Evolutionary conservation across 1,140 invertebrate species (phyloP).

Genomic region (Oryzaephilus surinamensis): DNA sequence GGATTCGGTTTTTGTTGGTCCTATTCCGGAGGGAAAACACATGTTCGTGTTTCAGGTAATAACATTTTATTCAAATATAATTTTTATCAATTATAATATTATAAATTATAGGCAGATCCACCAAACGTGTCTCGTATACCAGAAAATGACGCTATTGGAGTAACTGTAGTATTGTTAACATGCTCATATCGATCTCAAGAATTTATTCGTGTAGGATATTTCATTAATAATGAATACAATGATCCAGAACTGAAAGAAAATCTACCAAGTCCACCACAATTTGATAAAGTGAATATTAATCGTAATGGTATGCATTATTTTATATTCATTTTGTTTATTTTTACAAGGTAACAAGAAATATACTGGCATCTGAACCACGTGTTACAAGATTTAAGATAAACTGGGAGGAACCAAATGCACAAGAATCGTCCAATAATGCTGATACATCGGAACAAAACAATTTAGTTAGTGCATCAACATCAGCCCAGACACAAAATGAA

Average conservation of each 20-base stretch:
- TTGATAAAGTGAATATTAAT: conserved; percentile 81
- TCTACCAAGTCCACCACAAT: conserved; percentile 81
- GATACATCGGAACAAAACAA: conserved; percentile 6
- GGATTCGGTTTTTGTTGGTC: conserved; percentile 95
- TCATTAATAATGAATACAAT: conserved; percentile 96
- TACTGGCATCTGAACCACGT: conserved; percentile 84
- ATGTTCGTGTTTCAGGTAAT: conserved; percentile 97
- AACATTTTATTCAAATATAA: conserved; percentile 6
- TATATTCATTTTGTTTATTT: too few relatives aligned
- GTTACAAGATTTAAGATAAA: conserved; percentile 97
- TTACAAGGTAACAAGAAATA: conserved; percentile 76
- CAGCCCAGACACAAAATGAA: conserved; percentile 14
- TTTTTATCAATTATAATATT: conserved; percentile 18
- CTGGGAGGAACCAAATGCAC: conserved; percentile 68
- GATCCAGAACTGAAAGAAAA: conserved; percentile 91
- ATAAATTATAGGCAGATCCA: conserved; percentile 84
- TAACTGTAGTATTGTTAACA: conserved; percentile 92
- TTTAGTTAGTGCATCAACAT: conserved; percentile 8
- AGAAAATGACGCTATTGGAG: conserved; percentile 89
- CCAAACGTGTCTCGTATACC: conserved; percentile 91
- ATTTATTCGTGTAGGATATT: conserved; percentile 96
- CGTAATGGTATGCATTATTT: too few relatives aligned
- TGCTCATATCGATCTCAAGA: conserved; percentile 89
- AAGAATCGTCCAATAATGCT: conserved; percentile 27
- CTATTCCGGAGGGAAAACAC: conserved; percentile 92